Conservation (phyloP, 2,888 invertebrate species). For the Chironomus tentans region DNA sequence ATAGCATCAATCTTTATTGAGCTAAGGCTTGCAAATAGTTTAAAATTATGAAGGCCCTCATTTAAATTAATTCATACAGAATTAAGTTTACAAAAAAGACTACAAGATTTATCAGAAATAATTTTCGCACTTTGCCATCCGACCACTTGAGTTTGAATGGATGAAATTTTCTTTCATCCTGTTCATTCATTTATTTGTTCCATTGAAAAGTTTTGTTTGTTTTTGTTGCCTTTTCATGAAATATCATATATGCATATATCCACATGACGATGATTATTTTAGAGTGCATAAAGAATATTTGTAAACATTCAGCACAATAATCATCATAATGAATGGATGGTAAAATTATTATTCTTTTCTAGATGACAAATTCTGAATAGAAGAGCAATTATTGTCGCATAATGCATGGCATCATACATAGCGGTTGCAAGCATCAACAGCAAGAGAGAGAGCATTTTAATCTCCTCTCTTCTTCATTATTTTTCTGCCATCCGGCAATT, state of each 20-base stretch:
- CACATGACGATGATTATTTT: no score
- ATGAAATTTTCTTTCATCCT: neutral
- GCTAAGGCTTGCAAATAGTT: no score
- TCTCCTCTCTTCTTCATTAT: neutral
- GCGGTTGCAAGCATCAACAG: no score
- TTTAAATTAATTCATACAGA: no score
- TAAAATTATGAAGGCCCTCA: no score
- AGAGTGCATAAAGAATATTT: slow-evolving; percentile 15
- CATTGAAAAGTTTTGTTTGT: neutral
- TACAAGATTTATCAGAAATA: neutral
- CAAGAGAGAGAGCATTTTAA: neutral
- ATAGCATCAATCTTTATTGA: no score
- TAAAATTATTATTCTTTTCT: neutral
- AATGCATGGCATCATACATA: neutral
- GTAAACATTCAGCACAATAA: neutral
- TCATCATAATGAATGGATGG: neutral
- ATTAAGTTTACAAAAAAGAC: no score
- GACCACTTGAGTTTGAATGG: neutral
- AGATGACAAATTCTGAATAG: slow-evolving; percentile 17
- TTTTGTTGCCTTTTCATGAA: neutral
- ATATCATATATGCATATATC: no score
- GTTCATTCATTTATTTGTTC: neutral
- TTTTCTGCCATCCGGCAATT: neutral
- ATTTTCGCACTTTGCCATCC: slow-evolving; percentile 25
- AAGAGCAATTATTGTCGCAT: slow-evolving; percentile 7